Base-by-base conservation (phyloP, 2,888 invertebrate genomes). In the Dasypogon diadema region DNA sequence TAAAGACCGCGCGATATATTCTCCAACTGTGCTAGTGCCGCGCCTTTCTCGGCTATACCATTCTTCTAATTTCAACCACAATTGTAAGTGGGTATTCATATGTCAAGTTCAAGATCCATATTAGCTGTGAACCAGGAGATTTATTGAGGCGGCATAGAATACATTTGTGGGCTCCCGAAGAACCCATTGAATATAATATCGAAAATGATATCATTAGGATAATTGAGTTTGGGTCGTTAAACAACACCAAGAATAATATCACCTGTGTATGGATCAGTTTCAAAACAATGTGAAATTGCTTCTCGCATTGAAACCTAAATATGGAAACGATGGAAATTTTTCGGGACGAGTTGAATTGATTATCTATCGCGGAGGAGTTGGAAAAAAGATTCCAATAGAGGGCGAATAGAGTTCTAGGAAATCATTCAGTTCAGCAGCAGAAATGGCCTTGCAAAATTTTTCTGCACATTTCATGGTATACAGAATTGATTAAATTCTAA, bases 21-120 rank as follows among this genome's bases (percentile, higher is more conserved):
- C 42, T 8, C 8, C 30, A 14, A 34, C 34, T 34, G 60, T 21
- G 22, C 14, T 34, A 18, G 30, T 37, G 37, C 37, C 65, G 65
- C 48, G 65, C 26, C 65, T 65, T 24, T 26, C 46, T 14, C 48
- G 30, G 18, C 21, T 10, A 30, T 8, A 51, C 21, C 51, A 18
- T 51, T 51, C 51, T 51, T 51, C 65, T 26, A 21, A 42, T 46
- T 65, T 65, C 65, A 24, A 46, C 14, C 54, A 54, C 70, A 70
- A 70, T 70, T 70, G 54, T 70, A 70, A 70, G 51, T 70, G 70
- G 70, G 70, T 30, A 70, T 70, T 70, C 70, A 70, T 21, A 70
- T 70, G 70, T 70, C 70, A 70, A 51, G 34, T 70, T 54, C 70
- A 54, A 70, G 54, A 70, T 70, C 70, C 70, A 70, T 70, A 70